Evolutionary conservation across 2,888 invertebrate species (phyloP).

Genomic region (Caprella mutica): DNA sequence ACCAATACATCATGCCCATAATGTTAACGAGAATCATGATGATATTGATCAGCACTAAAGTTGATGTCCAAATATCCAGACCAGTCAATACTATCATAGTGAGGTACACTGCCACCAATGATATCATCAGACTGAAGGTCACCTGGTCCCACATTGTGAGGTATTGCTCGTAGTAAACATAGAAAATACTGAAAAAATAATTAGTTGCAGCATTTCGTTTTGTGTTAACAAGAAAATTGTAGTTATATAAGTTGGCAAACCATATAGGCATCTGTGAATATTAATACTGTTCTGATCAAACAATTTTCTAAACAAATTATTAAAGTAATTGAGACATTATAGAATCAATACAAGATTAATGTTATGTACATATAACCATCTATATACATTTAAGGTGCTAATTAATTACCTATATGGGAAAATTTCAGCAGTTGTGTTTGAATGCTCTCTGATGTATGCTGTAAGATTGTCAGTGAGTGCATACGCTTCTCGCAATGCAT

Average conservation of each 20-base stretch:
- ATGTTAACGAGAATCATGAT: conserved; percentile 68
- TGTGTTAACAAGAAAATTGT: too few species aligned
- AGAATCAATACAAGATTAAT: neutral
- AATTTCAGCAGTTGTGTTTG: conserved; percentile 50
- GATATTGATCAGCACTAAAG: conserved; percentile 60
- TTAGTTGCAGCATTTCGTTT: neutral
- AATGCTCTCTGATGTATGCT: conserved; percentile 50
- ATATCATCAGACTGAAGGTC: conserved; percentile 73
- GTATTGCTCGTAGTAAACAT: conserved; percentile 92
- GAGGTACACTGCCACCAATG: conserved; percentile 77
- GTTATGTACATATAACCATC: neutral
- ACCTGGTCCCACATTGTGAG: conserved; percentile 75
- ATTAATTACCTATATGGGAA: conserved; percentile 67
- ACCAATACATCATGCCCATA: conserved; percentile 58
- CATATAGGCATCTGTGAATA: too few species aligned
- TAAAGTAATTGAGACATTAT: neutral
- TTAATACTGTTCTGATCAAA: too few species aligned
- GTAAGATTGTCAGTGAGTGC: conserved; percentile 64
- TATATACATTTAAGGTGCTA: neutral
- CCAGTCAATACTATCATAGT: conserved; percentile 87
- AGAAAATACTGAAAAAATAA: conserved; percentile 59
- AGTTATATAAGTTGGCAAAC: too few species aligned
- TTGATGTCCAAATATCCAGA: conserved; percentile 65
- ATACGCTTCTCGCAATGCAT: conserved; percentile 63
- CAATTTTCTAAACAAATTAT: too few species aligned